Conservation (phyloP, 2,113 vertebrate species). For the Sander vitreus region DNA sequence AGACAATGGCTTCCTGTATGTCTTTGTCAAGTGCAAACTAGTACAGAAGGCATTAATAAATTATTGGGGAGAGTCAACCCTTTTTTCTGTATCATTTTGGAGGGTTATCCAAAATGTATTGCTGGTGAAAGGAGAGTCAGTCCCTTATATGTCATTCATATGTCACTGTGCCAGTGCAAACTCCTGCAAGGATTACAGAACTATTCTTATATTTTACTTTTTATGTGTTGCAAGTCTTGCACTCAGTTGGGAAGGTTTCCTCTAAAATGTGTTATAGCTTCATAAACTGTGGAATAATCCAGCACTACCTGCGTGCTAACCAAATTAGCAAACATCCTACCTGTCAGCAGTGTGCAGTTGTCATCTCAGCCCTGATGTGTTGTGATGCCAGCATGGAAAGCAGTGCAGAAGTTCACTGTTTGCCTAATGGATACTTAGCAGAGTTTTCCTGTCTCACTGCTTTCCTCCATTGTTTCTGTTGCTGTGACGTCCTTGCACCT, state of each 20-base stretch:
- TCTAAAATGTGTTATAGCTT: slow-evolving; percentile 5
- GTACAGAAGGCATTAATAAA: no score
- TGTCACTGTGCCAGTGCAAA: slow-evolving; percentile 22
- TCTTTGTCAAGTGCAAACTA: no score
- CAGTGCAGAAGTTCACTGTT: neutral
- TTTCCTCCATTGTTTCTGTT: neutral
- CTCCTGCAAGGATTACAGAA: slow-evolving; percentile 15
- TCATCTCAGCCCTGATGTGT: slow-evolving; percentile 10
- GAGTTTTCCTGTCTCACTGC: slow-evolving; percentile 7
- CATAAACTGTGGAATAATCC: neutral
- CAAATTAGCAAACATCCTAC: slow-evolving; percentile 17
- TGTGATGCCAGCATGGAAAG: slow-evolving; percentile 20
- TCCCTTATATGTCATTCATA: neutral
- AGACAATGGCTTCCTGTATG: no score
- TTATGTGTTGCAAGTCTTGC: slow-evolving; percentile 6
- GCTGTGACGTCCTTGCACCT: neutral
- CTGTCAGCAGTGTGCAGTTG: neutral
- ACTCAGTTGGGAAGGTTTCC: slow-evolving; percentile 16
- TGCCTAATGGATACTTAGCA: slow-evolving; percentile 5
- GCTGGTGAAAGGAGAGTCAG: no score
- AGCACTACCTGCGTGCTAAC: neutral
- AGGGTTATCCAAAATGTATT: no score
- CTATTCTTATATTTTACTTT: slow-evolving; percentile 9
- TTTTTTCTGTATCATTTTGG: no score
- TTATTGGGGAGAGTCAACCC: no score